A percentile compares a stretch with the other conserved stretches of the same genome.
These are phyloP conservation scores for Babylonia areolata DNA, from an alignment of 1,140 invertebrate species.

Conservation along the genomic window DNA sequence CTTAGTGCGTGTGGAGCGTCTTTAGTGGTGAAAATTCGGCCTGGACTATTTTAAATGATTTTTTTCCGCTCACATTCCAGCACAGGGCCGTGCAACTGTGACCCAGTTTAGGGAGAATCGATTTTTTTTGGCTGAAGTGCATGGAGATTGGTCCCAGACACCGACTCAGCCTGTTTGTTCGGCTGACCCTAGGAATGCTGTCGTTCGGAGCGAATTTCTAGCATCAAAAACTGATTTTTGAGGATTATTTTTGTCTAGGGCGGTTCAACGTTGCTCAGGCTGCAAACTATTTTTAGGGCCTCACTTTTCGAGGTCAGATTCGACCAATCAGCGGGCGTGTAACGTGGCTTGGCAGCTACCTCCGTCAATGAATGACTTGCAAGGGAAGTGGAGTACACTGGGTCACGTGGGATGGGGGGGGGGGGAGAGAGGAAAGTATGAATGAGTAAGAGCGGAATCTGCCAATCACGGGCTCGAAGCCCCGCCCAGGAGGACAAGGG, in stretches of 20 bases:
- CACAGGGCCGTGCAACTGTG: neutral
- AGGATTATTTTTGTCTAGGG: constrained; percentile 27
- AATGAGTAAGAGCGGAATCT: constrained; percentile 13
- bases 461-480: neutral
- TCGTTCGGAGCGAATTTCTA: constrained; percentile 23
- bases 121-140: constrained; percentile 27
- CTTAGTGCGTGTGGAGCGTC: neutral
- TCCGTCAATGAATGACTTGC: constrained; percentile 25
- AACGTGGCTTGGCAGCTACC: neutral
- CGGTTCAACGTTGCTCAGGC: constrained; percentile 24
- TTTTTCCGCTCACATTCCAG: constrained; percentile 14
- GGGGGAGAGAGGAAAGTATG: neutral
- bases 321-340: constrained; percentile 25
- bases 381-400: constrained; percentile 35
- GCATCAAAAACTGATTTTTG: constrained; percentile 36
- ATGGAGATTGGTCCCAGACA: neutral
- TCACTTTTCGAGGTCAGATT: neutral
- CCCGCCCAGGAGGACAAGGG: neutral
- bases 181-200: neutral
- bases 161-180: neutral
- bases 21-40: too few species aligned
- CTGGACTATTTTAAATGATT: neutral
- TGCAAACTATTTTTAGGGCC: constrained; percentile 34
- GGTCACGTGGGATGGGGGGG: neutral
- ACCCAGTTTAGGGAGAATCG: constrained; percentile 17